phyloP scores from a whole-genome alignment of 2,888 invertebrate genomes.

The Sclerodermus sp. region DNA sequence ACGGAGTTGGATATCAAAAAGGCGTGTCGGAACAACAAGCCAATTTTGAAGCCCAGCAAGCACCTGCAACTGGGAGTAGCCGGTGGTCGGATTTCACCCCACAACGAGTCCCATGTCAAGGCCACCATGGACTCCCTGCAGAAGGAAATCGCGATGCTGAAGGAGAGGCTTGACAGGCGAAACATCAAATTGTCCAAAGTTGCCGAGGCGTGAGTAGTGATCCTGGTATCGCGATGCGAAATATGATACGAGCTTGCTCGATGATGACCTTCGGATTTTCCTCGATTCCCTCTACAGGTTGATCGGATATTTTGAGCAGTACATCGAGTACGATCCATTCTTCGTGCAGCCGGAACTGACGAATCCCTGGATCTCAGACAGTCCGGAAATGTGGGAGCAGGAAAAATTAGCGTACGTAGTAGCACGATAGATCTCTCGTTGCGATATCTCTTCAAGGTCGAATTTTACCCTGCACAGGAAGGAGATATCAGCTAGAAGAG shows the following conservation, averaged over 20 bases:
- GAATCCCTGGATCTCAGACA: constrained; percentile 97
- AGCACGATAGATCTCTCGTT: too few relatives aligned
- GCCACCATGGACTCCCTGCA: constrained; percentile 65
- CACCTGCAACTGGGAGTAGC: constrained; percentile 57
- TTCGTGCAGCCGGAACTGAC: constrained; percentile 89
- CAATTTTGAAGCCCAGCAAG: constrained; percentile 54
- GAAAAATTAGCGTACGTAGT: constrained; percentile 80
- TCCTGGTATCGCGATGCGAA: neutral
- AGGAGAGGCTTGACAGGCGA: constrained; percentile 79
- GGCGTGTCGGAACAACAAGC: constrained; percentile 72
- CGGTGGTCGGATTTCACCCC: constrained; percentile 63
- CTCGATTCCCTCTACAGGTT: too few relatives aligned
- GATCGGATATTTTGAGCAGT: constrained; percentile 92
- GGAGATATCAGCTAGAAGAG: constrained; percentile 89
- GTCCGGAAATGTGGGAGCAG: constrained; percentile 95
- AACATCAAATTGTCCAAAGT: constrained; percentile 92
- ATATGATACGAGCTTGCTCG: neutral
- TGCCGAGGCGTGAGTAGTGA: constrained; percentile 80
- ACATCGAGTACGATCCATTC: constrained; percentile 94
- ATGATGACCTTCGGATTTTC: too few relatives aligned
- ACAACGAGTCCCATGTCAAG: constrained; percentile 38
- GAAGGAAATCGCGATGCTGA: constrained; percentile 74
- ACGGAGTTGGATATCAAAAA: constrained; percentile 98
- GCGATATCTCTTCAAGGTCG: too few relatives aligned
- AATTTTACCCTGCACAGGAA: constrained; percentile 70